These are phyloP conservation scores for Rhagologus leucostigma DNA, from an alignment of 2,113 vertebrate genomes.

Conservation along the genomic window DNA sequence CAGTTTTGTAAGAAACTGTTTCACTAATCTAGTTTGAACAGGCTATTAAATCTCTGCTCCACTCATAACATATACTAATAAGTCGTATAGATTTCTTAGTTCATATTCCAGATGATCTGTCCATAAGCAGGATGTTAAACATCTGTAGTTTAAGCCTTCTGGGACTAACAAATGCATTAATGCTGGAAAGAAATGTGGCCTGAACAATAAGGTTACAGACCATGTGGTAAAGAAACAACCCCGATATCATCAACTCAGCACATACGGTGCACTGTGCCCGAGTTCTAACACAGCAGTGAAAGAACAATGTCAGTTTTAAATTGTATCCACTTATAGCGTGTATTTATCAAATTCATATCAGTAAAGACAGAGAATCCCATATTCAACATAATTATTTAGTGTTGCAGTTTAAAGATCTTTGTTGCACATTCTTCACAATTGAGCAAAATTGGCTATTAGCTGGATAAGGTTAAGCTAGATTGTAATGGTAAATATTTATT, in stretches of 20 bases:
- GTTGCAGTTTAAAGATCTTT: slow-evolving; percentile 60
- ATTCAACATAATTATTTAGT: slow-evolving; percentile 57
- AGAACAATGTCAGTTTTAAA: slow-evolving; percentile 62
- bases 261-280: slow-evolving; percentile 53
- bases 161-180: slow-evolving; percentile 91
- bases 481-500: slow-evolving; percentile 47
- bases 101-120: slow-evolving; percentile 80
- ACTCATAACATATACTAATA: slow-evolving; percentile 78
- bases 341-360: slow-evolving; percentile 51
- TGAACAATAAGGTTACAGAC: slow-evolving; percentile 86
- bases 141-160: slow-evolving; percentile 88
- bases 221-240: slow-evolving; percentile 73
- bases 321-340: slow-evolving; percentile 32
- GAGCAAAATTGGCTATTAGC: slow-evolving; percentile 44
- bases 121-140: slow-evolving; percentile 82
- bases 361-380: slow-evolving; percentile 49
- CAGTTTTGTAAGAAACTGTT: slow-evolving; percentile 69
- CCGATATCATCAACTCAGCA: slow-evolving; percentile 70
- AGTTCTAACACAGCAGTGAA: slow-evolving; percentile 40
- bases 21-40: slow-evolving; percentile 78
- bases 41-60: slow-evolving; percentile 76
- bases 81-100: slow-evolving; percentile 80
- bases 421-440: slow-evolving; percentile 31
- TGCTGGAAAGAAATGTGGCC: slow-evolving; percentile 89
- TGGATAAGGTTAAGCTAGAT: slow-evolving; percentile 47